Evolutionary conservation across 2,797 vertebrate species (phyloP).

Genomic region (Ibycter americanus): DNA sequence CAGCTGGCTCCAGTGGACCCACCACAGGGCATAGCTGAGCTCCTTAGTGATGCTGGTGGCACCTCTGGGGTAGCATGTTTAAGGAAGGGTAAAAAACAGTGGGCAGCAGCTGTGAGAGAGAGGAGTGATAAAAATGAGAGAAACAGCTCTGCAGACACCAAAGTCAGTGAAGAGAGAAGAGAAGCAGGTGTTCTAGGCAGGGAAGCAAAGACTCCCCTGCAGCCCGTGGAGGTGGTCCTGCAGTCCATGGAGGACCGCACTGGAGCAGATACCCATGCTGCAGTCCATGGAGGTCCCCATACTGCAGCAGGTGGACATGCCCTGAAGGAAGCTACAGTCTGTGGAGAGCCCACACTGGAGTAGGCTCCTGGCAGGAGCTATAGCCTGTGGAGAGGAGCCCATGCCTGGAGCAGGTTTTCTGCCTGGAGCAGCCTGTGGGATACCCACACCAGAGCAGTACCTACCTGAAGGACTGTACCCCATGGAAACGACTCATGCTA

Average conservation of each 20-base stretch:
- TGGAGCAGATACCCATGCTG: background rate
- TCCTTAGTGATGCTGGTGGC: accelerated
- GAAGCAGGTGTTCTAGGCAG: background rate
- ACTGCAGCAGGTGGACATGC: background rate
- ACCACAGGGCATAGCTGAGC: background rate
- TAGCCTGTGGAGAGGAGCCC: background rate
- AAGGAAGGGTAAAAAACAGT: background rate
- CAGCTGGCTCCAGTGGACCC: background rate
- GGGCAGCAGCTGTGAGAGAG: background rate
- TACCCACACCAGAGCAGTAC: background rate
- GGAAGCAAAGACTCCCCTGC: background rate
- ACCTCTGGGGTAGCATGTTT: background rate
- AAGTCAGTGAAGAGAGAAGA: background rate
- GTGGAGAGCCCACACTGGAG: background rate
- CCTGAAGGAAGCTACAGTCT: background rate
- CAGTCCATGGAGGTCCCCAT: too few relatives aligned
- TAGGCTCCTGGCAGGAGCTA: background rate
- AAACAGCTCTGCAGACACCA: background rate
- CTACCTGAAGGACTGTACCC: background rate
- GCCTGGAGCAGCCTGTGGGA: background rate
- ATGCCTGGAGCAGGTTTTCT: background rate
- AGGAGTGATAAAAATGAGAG: background rate
- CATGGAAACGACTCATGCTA: background rate
- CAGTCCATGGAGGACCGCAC: accelerated
- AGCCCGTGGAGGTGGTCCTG: background rate